Conservation (phyloP, 1,140 invertebrate species). For the Zaprionus vittiger region DNA sequence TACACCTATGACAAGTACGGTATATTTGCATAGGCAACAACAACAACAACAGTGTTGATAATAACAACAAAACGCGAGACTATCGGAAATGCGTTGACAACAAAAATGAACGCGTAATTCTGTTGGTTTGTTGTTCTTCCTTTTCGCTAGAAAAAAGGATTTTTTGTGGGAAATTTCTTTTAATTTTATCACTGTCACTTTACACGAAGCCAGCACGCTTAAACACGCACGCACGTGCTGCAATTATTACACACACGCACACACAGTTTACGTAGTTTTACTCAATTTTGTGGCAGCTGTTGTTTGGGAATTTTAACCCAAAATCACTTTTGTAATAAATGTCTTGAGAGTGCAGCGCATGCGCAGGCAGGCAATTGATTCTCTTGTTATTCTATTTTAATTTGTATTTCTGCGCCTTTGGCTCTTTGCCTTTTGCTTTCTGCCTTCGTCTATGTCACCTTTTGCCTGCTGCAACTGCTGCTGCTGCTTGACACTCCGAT, state of each 20-base stretch:
- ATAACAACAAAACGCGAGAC: conserved; percentile 41
- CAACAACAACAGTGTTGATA: conserved; percentile 6
- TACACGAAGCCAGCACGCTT: conserved; percentile 1
- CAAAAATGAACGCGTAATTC: conserved; percentile 23
- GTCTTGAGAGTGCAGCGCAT: conserved; percentile 50
- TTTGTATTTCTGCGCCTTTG: conserved; percentile 38
- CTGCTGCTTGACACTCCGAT: conserved; percentile 61
- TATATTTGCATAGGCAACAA: conserved; percentile 34
- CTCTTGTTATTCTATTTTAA: conserved; percentile 32
- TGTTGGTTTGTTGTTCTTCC: background rate
- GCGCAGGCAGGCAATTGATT: conserved; percentile 63
- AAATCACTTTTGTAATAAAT: conserved; percentile 33
- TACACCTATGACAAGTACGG: conserved; percentile 29
- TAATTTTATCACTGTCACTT: conserved; percentile 26
- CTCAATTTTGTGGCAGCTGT: conserved; percentile 15
- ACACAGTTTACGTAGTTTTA: background rate
- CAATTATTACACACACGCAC: conserved; percentile 4
- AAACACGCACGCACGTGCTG: conserved; percentile 11
- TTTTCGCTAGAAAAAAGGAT: background rate
- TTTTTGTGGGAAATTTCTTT: conserved; percentile 4
- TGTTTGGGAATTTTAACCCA: conserved; percentile 7
- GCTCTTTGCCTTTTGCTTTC: conserved; percentile 36
- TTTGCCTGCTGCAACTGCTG: conserved; percentile 15
- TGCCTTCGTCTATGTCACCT: conserved; percentile 4
- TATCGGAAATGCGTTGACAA: conserved; percentile 13